Base-by-base conservation (phyloP, 2,888 invertebrate species). In the Trissonchulus latispiculum region DNA sequence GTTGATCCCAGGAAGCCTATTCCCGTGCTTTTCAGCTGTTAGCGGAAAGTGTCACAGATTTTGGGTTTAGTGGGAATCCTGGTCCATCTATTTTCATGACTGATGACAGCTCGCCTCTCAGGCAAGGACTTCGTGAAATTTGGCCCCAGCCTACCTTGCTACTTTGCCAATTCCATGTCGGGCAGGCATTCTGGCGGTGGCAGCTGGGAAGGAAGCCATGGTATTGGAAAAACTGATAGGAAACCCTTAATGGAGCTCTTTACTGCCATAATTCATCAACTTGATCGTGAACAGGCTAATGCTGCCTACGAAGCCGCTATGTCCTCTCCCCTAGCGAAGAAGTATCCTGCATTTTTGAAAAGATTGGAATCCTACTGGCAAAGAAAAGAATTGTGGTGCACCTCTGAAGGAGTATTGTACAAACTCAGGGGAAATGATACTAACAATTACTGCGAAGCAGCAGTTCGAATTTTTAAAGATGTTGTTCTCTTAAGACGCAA, bases 371-470 rank as follows among this genome's bases (percentile, higher is more conserved):
- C 15, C 29, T 31, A 18, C 3, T 62, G 64, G 64, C n/a, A 8
- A 3, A 3, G 64, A 31, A 23, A 31, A 62, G 64, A 62, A 29
- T 3, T n/a, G 31, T 62, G 64, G 64, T n/a, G n/a, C n/a, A n/a
- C n/a, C n/a, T n/a, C n/a, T n/a, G n/a, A n/a, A n/a, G 59, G 15
- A 15, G n/a, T 29, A 3, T 23, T 31, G n/a, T 62, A 62, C 31
- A 3, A 8, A 15, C 31, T 62, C 3, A 23, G 64, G n/a, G 64
- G 64, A 23, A 23, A 62, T n/a, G 3, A 62, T 29, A 62, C 64
- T 23, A 62, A 62, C 28, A 62, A 62, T 29, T n/a, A 29, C 64
- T 62, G 64, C 64, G 64, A 62, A 62, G 64, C 64, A 31, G 64
- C 28, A 3, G 31, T 62, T n/a, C 8, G 64, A 62, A 31, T 62